Evolutionary conservation across 2,797 vertebrate genomes (phyloP), one percentile per base, ranked within the genome.

Genomic region (Onychomys arenicola): DNA sequence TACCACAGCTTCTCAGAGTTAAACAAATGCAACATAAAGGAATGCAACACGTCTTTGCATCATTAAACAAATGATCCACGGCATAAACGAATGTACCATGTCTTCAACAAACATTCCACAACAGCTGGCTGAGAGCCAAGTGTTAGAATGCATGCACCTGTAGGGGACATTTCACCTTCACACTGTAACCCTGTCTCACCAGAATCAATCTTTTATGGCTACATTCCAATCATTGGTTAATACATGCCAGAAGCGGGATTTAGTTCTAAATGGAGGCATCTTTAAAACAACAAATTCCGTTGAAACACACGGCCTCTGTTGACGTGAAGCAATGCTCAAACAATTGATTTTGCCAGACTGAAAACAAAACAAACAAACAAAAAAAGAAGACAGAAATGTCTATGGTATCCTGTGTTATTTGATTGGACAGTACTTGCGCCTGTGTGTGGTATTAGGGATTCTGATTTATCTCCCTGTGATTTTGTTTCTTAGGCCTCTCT

Each of bases 351-450:
- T 99, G 98, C 96, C 98, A 98, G 97, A 98, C 98, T 98, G 97
- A 98, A 97, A 98, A 82, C 59, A 34, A 89, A 73, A 49, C n/a
- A n/a, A n/a, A n/a, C n/a, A n/a, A n/a, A n/a, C n/a, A n/a, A n/a
- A n/a, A n/a, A 16, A 12, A n/a, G 61, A 86, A 98, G 99, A 99
- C 97, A 97, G 97, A 97, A 96, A 96, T 97, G 97, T 97, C 96
- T 97, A 96, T 65, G 85, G 93, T 37, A 43, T 37, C 91, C 97
- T 98, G 98, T 98, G 97, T 98, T 98, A 98, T 98, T 95, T 93
- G 92, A 99, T 99, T 99, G 99, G 99, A 99, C 99, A 98, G 52
- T 14, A 55, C 14, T 55, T 55, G 98, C 98, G 99, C 97, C 98
- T 99, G 99, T 99, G 99, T 98, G 98, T 98, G 98, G 98, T 98